phyloP scores from a whole-genome alignment of 2,797 vertebrate genomes.

The Sebastes melanostomus region DNA sequence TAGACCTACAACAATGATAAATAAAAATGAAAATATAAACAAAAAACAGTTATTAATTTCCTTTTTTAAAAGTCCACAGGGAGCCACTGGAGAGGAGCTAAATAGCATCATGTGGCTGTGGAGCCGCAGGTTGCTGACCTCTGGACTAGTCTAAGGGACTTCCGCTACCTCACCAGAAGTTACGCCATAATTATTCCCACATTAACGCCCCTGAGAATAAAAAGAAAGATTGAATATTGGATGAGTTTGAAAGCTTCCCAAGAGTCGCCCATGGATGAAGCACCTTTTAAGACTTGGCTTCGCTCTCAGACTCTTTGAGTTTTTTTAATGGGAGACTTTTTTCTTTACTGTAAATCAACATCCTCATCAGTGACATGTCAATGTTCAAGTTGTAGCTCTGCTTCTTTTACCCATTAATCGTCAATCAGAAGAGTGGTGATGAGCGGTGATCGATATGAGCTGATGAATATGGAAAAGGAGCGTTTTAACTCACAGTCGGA shows the following conservation, averaged over 20 bases:
- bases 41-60: too few relatives aligned
- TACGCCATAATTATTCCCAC: too few relatives aligned
- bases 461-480: conserved; percentile 45
- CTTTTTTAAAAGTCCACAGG: too few relatives aligned
- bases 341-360: background rate
- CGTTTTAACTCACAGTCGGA: conserved; percentile 17
- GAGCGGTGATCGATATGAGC: conserved; percentile 32
- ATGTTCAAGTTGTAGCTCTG: background rate
- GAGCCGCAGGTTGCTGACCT: too few relatives aligned
- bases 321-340: background rate
- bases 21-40: too few relatives aligned
- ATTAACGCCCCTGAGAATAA: too few relatives aligned
- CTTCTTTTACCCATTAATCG: conserved; percentile 20
- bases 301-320: background rate
- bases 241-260: background rate
- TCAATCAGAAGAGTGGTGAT: conserved; percentile 21
- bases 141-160: too few relatives aligned
- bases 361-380: background rate
- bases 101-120: too few relatives aligned
- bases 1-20: too few relatives aligned
- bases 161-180: too few relatives aligned
- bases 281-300: background rate
- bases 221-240: too few relatives aligned
- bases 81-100: too few relatives aligned
- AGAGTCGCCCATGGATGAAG: background rate